A percentile compares a stretch with the other conserved stretches of the same genome.
These are phyloP conservation scores for Spilogale gracilis DNA, from an alignment of 2,113 vertebrate genomes.

Conservation along the genomic window DNA sequence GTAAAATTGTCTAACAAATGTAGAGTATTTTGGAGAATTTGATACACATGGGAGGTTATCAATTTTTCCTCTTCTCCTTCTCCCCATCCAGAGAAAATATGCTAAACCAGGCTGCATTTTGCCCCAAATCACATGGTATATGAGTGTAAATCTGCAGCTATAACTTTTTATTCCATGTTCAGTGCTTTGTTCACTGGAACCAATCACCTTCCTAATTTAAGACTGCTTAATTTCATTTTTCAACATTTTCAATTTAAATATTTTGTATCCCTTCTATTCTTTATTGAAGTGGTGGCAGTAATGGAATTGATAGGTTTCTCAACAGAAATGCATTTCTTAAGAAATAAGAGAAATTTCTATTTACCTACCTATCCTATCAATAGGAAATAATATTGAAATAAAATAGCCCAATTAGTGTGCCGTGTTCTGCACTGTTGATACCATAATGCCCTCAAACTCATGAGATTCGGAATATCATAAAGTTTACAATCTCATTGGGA, in stretches of 20 bases:
- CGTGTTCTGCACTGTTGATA: not conserved
- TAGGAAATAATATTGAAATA: not conserved
- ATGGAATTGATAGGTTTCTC: not conserved
- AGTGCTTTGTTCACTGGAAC: not conserved
- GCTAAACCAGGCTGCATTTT: not conserved
- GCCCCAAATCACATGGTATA: not conserved
- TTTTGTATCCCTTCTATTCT: fast-evolving
- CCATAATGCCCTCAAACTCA: not conserved
- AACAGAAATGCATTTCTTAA: not conserved
- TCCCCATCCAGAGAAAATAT: not conserved
- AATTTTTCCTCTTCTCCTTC: not conserved
- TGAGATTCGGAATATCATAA: not conserved
- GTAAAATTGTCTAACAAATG: not conserved
- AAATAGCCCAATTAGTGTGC: not conserved
- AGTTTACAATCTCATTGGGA: not conserved
- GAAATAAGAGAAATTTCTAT: not conserved
- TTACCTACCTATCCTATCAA: not conserved
- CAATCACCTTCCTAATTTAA: not conserved
- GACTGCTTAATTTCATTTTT: not conserved
- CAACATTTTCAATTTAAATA: not conserved
- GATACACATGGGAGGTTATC: not conserved
- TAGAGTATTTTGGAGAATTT: not conserved
- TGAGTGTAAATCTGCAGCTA: not conserved
- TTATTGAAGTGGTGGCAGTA: not conserved
- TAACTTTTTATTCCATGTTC: not conserved